These are phyloP conservation scores for Syrmaticus mikado DNA, from an alignment of 2,113 vertebrate species.

Conservation along the genomic window DNA sequence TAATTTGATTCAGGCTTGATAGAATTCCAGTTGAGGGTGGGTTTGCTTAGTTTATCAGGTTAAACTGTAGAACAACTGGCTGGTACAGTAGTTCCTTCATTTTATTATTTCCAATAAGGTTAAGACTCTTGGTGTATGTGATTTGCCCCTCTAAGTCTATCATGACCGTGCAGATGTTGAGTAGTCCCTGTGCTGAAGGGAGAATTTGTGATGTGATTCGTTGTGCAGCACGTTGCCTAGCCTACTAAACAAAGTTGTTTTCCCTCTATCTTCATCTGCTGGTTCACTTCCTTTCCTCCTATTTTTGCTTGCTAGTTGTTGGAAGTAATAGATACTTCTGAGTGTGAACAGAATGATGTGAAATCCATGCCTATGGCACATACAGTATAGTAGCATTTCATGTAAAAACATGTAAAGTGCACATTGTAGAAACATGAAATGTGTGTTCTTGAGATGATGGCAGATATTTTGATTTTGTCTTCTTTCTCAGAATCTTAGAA, in stretches of 20 bases:
- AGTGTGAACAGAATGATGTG: background rate
- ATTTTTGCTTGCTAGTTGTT: background rate
- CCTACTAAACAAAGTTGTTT: background rate
- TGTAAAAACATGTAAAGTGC: background rate
- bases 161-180: accelerated
- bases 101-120: background rate
- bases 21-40: background rate
- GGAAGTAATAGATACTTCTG: background rate
- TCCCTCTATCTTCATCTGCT: background rate
- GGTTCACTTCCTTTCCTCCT: background rate
- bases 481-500: background rate
- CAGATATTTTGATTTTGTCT: background rate
- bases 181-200: background rate
- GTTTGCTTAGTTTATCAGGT: background rate
- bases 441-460: background rate
- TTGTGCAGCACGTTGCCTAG: background rate
- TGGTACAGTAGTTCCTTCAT: accelerated
- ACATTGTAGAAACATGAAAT: background rate
- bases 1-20: background rate
- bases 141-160: background rate
- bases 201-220: background rate
- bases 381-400: background rate
- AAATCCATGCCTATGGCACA: background rate
- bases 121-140: background rate
- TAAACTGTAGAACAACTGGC: background rate